A percentile compares a stretch with the other conserved stretches of the same genome.
These are phyloP conservation scores for Conomelus anceps DNA, from an alignment of 2,888 invertebrate genomes.

Conservation along the genomic window DNA sequence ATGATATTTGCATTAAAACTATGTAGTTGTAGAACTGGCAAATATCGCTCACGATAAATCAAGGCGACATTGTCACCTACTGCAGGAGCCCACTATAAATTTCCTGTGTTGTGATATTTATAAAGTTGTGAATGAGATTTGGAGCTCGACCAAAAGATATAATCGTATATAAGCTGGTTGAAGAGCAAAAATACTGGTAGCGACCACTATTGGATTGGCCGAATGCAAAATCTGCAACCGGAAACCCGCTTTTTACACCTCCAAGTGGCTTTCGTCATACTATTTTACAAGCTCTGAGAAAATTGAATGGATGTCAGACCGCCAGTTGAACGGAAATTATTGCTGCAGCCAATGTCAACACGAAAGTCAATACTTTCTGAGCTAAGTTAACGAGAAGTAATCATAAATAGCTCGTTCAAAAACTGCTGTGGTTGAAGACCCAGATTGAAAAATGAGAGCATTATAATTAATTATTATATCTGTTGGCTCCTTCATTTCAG, in stretches of 20 bases:
- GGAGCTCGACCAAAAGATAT: neutral
- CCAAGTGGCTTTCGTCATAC: neutral
- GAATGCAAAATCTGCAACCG: neutral
- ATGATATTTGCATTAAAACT: neutral
- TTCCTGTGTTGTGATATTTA: neutral
- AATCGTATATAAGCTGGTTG: neutral
- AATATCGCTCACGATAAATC: neutral
- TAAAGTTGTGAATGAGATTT: neutral
- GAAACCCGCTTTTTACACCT: neutral
- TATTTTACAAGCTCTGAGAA: neutral
- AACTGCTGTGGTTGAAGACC: neutral
- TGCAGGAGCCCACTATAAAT: neutral
- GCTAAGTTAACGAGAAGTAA: neutral
- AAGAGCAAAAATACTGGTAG: neutral
- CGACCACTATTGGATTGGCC: neutral
- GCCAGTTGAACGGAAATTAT: neutral
- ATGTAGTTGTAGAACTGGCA: neutral
- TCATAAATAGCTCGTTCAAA: neutral
- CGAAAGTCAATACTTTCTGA: neutral
- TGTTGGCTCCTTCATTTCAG: too few species aligned
- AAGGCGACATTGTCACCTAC: neutral
- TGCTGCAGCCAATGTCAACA: neutral
- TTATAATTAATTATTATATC: neutral
- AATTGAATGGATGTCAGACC: neutral
- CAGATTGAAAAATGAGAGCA: neutral